Conservation (phyloP, 2,113 vertebrate species). For the Polypterus bichir region DNA sequence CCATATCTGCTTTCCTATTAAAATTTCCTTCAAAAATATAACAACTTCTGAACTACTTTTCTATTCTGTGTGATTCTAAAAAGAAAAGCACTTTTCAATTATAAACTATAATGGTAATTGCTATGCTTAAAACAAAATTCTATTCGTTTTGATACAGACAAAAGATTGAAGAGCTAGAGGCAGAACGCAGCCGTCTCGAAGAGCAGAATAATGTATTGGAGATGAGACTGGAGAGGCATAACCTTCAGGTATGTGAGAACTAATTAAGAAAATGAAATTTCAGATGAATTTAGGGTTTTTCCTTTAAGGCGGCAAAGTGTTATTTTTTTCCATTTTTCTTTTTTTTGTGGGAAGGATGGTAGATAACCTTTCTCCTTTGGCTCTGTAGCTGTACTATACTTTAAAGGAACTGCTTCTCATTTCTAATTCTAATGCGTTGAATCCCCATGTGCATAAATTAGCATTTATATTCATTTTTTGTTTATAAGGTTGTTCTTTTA, state of each 20-base stretch:
- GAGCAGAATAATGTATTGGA: constrained; percentile 69
- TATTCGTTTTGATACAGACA: constrained; percentile 42
- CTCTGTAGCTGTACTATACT: no score
- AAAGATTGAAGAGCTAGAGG: constrained; percentile 86
- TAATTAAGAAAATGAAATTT: background rate
- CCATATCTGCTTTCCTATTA: no score
- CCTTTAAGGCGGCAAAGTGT: background rate
- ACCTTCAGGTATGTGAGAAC: constrained; percentile 58
- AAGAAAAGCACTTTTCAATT: background rate
- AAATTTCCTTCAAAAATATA: no score
- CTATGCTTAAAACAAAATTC: background rate
- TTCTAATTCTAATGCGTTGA: no score
- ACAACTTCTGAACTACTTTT: no score
- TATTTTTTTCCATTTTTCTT: background rate
- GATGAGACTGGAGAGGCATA: constrained; percentile 70
- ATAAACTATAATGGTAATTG: background rate
- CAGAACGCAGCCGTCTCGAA: constrained; percentile 63
- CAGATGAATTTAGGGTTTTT: background rate
- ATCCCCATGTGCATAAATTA: no score
- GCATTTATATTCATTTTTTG: no score
- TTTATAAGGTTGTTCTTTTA: no score
- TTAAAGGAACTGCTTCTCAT: no score
- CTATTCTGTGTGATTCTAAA: no score
- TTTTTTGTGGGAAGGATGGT: background rate
- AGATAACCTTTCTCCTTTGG: no score